A percentile compares a stretch with the other conserved stretches of the same genome.
Conservation (phyloP, 1,140 invertebrate genomes). For the Euwallacea similis region DNA sequence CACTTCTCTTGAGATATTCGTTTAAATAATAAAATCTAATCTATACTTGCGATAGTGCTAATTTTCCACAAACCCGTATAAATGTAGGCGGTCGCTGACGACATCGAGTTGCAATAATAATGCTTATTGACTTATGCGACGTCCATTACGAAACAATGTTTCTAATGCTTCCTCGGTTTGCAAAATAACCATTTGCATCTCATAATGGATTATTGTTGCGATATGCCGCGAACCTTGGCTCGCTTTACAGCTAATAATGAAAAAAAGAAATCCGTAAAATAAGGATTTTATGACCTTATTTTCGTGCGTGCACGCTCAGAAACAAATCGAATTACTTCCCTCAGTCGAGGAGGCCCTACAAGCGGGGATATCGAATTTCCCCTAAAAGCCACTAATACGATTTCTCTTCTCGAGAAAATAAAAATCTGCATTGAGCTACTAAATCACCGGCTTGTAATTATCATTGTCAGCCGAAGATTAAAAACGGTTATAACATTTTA, state of each 20-base stretch:
- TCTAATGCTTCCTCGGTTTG: slow-evolving; percentile 9
- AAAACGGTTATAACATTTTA: slow-evolving; percentile 17
- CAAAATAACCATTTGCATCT: slow-evolving; percentile 13
- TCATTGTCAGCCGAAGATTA: background rate
- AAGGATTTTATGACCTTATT: slow-evolving; percentile 5
- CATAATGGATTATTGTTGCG: slow-evolving; percentile 15
- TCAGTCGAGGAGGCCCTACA: slow-evolving; percentile 4
- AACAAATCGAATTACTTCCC: background rate
- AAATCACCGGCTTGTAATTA: background rate
- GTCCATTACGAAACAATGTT: background rate
- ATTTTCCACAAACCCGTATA: background rate
- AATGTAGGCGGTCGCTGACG: background rate
- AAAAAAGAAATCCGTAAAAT: slow-evolving; percentile 16
- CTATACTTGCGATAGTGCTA: background rate
- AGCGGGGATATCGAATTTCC: background rate
- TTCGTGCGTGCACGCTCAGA: background rate
- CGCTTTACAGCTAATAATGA: background rate
- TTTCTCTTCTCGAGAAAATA: background rate
- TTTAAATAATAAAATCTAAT: background rate
- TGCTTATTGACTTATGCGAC: slow-evolving; percentile 6
- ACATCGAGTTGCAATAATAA: slow-evolving; percentile 2
- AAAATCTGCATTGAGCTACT: background rate
- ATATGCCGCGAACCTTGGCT: slow-evolving; percentile 3
- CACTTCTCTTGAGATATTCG: too few species aligned
- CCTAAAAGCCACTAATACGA: background rate